Base-by-base conservation (phyloP, 2,797 vertebrate species). In the Brachyalestes nurse region DNA sequence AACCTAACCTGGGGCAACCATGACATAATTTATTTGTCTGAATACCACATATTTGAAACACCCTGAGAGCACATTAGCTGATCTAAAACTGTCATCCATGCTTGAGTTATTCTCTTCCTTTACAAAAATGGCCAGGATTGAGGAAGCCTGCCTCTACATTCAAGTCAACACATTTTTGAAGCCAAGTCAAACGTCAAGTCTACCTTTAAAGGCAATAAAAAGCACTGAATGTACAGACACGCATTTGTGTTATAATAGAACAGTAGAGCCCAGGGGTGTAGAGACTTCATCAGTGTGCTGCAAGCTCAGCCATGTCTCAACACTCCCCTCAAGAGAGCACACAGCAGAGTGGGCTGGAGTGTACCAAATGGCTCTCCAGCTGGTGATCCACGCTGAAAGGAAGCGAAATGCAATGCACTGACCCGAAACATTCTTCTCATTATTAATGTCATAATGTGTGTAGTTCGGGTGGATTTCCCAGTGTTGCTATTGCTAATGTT, bases 1-100 rank as follows among this genome's bases (percentile, higher is more conserved):
- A 13, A 71, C 3, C 0, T 4, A 65, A 13, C 49, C 6, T 28
- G 53, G 13, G 51, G 19, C 67, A 71, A 78, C 5, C 2, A 70
- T 25, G 14, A 66, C 17, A n/a, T 57, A 51, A 69, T 12, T 45
- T 4, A 55, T 21, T 57, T 28, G 58, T 77, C 21, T 66, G 21
- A 72, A 80, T 8, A 23, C 14, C 47, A 49, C 38, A 74, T n/a
- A 60, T 19, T 53, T 66, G 34, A 49, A 77, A 65, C 40, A 70
- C 66, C 74, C 25, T 42, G 47, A 60, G 40, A 19, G 47, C 13
- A 73, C 40, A 38, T 82, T 71, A 71, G 19, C n/a, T 55, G 7
- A 51, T 45, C 14, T 82, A 69, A 82, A 85, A 82, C 75, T 73
- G 53, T 61, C 21, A 51, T 47, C 45, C 5, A 1, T 60, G 25